A percentile compares a stretch with the other conserved stretches of the same genome.
These are phyloP conservation scores for Bovichtus diacanthus DNA, from an alignment of 2,797 vertebrate genomes.

Conservation along the genomic window DNA sequence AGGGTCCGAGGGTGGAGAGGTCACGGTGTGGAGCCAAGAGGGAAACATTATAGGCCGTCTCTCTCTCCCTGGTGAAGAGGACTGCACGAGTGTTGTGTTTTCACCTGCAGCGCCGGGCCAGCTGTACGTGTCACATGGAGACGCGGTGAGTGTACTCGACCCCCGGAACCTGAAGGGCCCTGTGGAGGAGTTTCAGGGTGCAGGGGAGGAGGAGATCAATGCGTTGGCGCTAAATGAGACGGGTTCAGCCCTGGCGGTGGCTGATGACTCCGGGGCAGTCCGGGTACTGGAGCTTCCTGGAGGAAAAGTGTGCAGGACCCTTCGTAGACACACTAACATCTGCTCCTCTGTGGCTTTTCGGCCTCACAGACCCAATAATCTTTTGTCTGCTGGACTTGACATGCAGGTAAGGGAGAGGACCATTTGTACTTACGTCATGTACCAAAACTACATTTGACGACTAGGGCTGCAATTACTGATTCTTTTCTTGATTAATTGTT, in stretches of 20 bases:
- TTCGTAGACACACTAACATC: conserved; percentile 95
- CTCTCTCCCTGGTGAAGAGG: conserved; percentile 79
- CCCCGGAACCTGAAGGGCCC: conserved; percentile 85
- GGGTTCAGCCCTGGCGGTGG: conserved; percentile 87
- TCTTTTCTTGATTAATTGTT: too few relatives aligned
- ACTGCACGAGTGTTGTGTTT: conserved; percentile 88
- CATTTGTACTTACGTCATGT: not conserved
- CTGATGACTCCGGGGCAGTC: conserved; percentile 92
- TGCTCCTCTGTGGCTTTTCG: conserved; percentile 94
- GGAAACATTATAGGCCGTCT: conserved; percentile 78
- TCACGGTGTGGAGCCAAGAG: conserved; percentile 89
- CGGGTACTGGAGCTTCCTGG: conserved; percentile 90
- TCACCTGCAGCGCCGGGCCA: conserved; percentile 76
- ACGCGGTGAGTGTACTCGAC: conserved; percentile 89
- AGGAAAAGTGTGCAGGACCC: conserved; percentile 88
- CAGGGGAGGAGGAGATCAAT: conserved; percentile 96
- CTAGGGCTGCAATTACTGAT: too few relatives aligned
- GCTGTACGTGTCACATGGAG: conserved; percentile 90
- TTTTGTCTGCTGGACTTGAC: conserved; percentile 95
- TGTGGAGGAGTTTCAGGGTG: conserved; percentile 78
- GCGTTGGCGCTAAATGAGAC: conserved; percentile 89
- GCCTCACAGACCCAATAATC: conserved; percentile 93
- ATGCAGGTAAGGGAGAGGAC: conserved; percentile 91
- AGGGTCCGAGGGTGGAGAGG: conserved; percentile 90
- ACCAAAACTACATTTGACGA: not conserved